Evolutionary conservation across 1,140 invertebrate genomes (phyloP), one percentile per base, ranked within the genome.

Genomic region (Pentalonia nigronervosa): DNA sequence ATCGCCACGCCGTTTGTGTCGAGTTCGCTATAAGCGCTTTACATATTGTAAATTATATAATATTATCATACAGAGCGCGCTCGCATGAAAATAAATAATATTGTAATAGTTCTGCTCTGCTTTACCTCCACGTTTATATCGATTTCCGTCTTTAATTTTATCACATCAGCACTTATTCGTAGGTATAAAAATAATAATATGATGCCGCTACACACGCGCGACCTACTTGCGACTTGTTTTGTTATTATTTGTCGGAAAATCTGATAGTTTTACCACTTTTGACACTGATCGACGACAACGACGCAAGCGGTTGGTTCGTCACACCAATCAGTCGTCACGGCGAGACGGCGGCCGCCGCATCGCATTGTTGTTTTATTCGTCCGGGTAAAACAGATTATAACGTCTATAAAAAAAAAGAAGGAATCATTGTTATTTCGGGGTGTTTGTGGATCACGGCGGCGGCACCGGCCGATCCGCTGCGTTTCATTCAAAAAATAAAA

Each of bases 401-500:
- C 88, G 50, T 60, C 88, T 50, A n/a, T 11, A 25, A 89, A 89
- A 23, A 56, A 53, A 20, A 90, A 56, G 30, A 45, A 90, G 36
- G 23, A 90, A 90, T 90, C 88, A 90, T 90, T 90, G 53, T 90
- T 76, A 76, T 76, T 76, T 90, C 20, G 48, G 45, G 47, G 87
- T 89, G 87, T n/a, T n/a, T 8, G 34, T 89, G 11, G 47, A 48
- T 21, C 90, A 47, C 89, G 45, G 45, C 20, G 90, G 25, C 36
- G 36, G 53, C 88, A 25, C 50, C 21, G 36, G 30, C n/a, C 53
- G 25, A 76, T 81, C 84, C 45, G 45, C 47, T 67, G 45, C n/a
- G 48, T 41, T 92, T 92, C 91, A 92, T 92, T 92, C 45, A 92
- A 83, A 50, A 92, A 83, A 53, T 3, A 76, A 76, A 76, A 60